A percentile compares a stretch with the other conserved stretches of the same genome.
Evolutionary conservation across 2,113 vertebrate genomes (phyloP).

Genomic region (Burhinus bistriatus): DNA sequence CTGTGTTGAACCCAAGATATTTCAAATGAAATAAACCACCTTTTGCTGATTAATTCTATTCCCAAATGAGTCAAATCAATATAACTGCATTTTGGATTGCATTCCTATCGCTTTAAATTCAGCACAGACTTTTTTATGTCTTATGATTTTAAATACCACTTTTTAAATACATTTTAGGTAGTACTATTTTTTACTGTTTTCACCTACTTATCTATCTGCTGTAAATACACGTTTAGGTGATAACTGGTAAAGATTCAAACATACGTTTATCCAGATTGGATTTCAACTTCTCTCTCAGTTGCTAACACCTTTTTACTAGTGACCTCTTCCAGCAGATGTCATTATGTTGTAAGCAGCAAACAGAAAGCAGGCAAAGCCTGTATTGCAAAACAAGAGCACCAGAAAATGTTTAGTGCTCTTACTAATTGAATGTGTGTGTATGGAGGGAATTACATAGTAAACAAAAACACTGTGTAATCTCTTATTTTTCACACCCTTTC

Average conservation of each 20-base stretch:
- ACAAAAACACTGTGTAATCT: constrained; percentile 13
- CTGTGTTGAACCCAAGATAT: neutral
- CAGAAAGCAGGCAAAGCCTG: constrained; percentile 45
- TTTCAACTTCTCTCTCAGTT: constrained; percentile 69
- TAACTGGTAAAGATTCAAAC: constrained; percentile 52
- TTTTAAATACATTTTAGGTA: neutral
- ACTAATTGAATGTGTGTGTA: neutral
- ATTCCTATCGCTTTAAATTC: neutral
- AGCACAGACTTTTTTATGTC: neutral
- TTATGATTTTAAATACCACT: neutral
- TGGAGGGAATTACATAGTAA: neutral
- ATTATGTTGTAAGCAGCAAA: constrained; percentile 58
- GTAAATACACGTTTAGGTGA: constrained; percentile 41
- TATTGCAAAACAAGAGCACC: constrained; percentile 1
- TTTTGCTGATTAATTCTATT: neutral
- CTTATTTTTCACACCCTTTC: constrained; percentile 33
- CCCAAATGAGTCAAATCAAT: neutral
- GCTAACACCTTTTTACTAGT: constrained; percentile 67
- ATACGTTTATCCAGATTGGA: constrained; percentile 68
- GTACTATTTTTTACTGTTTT: constrained; percentile 18
- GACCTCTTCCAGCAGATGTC: constrained; percentile 65
- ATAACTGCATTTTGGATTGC: neutral
- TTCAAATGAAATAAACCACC: neutral
- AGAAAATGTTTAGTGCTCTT: constrained; percentile 23
- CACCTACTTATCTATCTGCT: constrained; percentile 31